phyloP scores from a whole-genome alignment of 2,113 vertebrate species.

The Engystomops pustulosus region DNA sequence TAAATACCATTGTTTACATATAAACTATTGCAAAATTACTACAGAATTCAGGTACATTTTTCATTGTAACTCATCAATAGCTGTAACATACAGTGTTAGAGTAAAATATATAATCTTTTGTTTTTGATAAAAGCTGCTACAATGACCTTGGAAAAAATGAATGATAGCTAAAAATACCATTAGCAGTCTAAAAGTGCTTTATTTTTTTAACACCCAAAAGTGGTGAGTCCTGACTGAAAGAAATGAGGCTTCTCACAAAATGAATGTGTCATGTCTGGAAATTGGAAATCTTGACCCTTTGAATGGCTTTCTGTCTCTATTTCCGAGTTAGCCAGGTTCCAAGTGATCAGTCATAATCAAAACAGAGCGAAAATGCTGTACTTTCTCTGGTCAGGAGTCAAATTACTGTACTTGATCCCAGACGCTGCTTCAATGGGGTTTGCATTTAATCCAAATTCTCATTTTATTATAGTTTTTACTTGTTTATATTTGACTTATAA shows the following conservation, averaged over 20 bases:
- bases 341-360: neutral
- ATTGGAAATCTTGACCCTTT: slow-evolving; percentile 20
- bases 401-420: slow-evolving; percentile 13
- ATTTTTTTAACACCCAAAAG: neutral
- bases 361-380: neutral
- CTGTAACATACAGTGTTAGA: no score
- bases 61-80: no score
- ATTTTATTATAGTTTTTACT: neutral
- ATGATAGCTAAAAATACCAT: neutral
- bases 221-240: neutral
- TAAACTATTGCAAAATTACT: no score
- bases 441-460: neutral
- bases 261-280: slow-evolving; percentile 12
- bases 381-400: neutral
- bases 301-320: neutral
- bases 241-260: neutral
- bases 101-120: no score
- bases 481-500: neutral
- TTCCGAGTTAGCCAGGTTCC: neutral
- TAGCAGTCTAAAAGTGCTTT: neutral
- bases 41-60: no score
- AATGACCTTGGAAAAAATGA: neutral
- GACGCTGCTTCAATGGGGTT: neutral
- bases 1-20: no score
- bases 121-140: neutral